Evolutionary conservation across 2,113 vertebrate genomes (phyloP), one percentile per base, ranked within the genome.

Genomic region (Probosciger aterrimus): DNA sequence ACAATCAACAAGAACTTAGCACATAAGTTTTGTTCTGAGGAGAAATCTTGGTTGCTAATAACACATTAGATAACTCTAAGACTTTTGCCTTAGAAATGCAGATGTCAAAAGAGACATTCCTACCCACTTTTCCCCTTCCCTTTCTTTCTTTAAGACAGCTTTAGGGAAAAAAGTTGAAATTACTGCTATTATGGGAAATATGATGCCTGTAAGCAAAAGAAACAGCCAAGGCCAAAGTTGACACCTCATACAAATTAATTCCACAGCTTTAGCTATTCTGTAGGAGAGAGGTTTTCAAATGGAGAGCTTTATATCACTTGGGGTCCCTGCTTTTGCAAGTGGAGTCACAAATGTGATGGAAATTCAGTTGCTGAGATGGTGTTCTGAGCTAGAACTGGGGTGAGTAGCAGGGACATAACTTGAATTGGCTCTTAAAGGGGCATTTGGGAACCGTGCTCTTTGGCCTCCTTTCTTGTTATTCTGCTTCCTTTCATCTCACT

Each of bases 401-500:
- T 62, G 59, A 65, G 19, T 31, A 86, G 11, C 53, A 64, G 35
- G 20, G 53, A 46, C 25, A 11, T 43, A 47, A 18, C 14, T 77
- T 69, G 50, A 63, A 63, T 18, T 74, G 73, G n/a, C n/a, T 31
- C 46, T 57, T 52, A 43, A 41, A 62, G 44, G 43, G 73, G 30
- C 20, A 22, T 68, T 73, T 88, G 57, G 35, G 43, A 18, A 69
- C 39, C 0, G 0, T 43, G 18, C 11, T 82, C 35, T 69, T 46
- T 65, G 35, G 39, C 33, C 67, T 90, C 39, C 37, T 62, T 92
- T 99, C 25, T 96, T 98, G 69, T 90, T 98, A 19, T 84, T 98
- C 4, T 98, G 98, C 52, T 98, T 98, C 7, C 53, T 99, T 96
- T 91, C 96, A 97, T 76, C 96, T 99, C 95, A 96, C 96, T 88